Evolutionary conservation across 2,113 vertebrate species (phyloP).

Genomic region (Triplophysa dalaica): DNA sequence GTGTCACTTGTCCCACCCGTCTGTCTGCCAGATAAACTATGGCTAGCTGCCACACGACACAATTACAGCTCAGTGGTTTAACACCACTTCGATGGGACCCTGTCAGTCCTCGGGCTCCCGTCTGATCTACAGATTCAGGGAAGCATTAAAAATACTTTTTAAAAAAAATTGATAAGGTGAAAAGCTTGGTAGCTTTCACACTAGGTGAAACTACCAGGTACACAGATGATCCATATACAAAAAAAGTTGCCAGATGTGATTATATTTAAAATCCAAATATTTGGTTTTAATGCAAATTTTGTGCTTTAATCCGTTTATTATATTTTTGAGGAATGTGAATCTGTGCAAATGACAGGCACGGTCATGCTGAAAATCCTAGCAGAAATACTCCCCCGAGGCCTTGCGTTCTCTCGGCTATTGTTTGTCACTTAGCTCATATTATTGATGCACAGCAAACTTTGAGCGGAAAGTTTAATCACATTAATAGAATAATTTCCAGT

Average conservation of each 20-base stretch:
- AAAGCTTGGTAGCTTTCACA: too few relatives aligned
- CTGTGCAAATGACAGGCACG: constrained; percentile 27
- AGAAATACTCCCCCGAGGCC: constrained; percentile 26
- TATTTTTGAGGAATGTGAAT: constrained; percentile 16
- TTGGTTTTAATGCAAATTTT: neutral
- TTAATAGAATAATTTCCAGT: constrained; percentile 49
- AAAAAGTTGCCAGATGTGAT: too few relatives aligned
- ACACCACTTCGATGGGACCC: constrained; percentile 39
- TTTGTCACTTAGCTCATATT: constrained; percentile 49
- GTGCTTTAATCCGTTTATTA: neutral
- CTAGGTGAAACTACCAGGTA: too few relatives aligned
- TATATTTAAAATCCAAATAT: too few relatives aligned
- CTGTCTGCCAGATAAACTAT: constrained; percentile 56
- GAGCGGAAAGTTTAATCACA: constrained; percentile 25
- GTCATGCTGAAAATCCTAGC: constrained; percentile 27
- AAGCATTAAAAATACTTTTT: neutral
- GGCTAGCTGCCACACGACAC: constrained; percentile 53
- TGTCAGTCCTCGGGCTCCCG: constrained; percentile 41
- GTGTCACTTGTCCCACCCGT: constrained; percentile 48
- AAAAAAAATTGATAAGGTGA: neutral
- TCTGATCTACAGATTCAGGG: neutral
- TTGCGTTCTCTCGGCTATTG: neutral
- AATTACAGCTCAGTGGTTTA: constrained; percentile 42
- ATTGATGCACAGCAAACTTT: constrained; percentile 42
- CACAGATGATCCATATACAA: too few relatives aligned